These are phyloP conservation scores for Propithecus coquereli DNA, from an alignment of 2,113 vertebrate genomes.

Conservation along the genomic window DNA sequence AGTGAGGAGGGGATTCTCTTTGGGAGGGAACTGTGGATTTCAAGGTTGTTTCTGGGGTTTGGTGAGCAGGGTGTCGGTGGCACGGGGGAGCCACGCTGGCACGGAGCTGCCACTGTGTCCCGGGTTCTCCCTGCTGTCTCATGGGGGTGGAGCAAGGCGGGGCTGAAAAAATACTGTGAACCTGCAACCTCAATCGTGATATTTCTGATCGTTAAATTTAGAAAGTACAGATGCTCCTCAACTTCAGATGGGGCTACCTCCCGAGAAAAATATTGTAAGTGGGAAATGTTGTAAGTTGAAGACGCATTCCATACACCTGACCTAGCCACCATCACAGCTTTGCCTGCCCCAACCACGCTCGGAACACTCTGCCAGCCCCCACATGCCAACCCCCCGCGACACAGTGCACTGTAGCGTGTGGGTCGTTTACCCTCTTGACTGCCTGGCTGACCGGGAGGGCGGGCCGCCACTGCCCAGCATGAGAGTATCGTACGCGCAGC, in stretches of 20 bases:
- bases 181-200: fast-evolving
- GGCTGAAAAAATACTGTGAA: fast-evolving
- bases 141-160: fast-evolving
- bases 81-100: fast-evolving
- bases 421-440: background rate
- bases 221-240: background rate
- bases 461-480: fast-evolving
- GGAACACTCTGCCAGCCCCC: too few species aligned
- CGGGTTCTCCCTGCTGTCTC: fast-evolving
- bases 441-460: background rate
- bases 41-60: fast-evolving
- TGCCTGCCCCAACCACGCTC: background rate
- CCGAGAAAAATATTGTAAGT: background rate
- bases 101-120: fast-evolving
- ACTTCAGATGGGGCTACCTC: background rate
- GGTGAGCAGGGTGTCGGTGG: fast-evolving
- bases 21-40: background rate
- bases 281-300: background rate
- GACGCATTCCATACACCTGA: background rate
- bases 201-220: background rate
- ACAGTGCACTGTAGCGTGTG: background rate
- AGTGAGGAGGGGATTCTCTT: fast-evolving
- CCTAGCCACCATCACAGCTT: too few species aligned
- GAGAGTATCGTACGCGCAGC: too few species aligned
- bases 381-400: too few species aligned